These are phyloP conservation scores for Apodemia hepburni DNA, from an alignment of 2,888 invertebrate genomes.

Conservation along the genomic window DNA sequence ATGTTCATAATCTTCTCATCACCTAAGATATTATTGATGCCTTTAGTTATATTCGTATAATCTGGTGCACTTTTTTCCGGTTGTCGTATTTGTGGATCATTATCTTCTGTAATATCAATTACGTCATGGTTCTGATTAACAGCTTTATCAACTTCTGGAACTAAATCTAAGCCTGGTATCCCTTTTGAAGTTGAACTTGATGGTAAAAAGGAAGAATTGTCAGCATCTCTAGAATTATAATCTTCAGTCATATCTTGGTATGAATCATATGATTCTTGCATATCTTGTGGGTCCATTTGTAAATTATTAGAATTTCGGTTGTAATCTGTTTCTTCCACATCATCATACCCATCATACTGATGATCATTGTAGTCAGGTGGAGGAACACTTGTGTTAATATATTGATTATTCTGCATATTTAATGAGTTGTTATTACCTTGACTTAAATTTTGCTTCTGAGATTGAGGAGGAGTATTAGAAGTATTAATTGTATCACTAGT, in stretches of 20 bases:
- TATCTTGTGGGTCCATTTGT: conserved; percentile 32
- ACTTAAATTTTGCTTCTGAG: conserved; percentile 37
- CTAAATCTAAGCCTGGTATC: conserved; percentile 88
- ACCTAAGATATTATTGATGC: conserved; percentile 81
- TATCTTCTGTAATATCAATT: conserved; percentile 53
- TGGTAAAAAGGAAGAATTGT: conserved; percentile 51
- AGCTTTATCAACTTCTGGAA: conserved; percentile 62
- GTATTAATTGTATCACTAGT: conserved; percentile 38
- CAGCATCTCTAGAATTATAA: conserved; percentile 32
- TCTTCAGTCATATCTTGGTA: conserved; percentile 40
- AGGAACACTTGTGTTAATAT: conserved; percentile 31
- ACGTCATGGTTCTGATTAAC: conserved; percentile 42
- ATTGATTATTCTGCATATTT: conserved; percentile 35
- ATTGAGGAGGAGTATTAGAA: conserved; percentile 40
- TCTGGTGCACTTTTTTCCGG: conserved; percentile 50
- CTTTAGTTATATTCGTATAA: conserved; percentile 81
- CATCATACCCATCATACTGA: conserved; percentile 41
- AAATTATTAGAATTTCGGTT: conserved; percentile 41
- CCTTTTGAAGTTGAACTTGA: conserved; percentile 63
- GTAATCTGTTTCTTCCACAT: conserved; percentile 34
- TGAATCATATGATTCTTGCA: conserved; percentile 49
- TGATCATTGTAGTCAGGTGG: conserved; percentile 28
- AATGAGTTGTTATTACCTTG: conserved; percentile 24
- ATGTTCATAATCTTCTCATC: conserved; percentile 83
- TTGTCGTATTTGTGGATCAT: conserved; percentile 25